Base-by-base conservation (phyloP, 2,888 invertebrate genomes). In the Synanthedon andrenaeformis region DNA sequence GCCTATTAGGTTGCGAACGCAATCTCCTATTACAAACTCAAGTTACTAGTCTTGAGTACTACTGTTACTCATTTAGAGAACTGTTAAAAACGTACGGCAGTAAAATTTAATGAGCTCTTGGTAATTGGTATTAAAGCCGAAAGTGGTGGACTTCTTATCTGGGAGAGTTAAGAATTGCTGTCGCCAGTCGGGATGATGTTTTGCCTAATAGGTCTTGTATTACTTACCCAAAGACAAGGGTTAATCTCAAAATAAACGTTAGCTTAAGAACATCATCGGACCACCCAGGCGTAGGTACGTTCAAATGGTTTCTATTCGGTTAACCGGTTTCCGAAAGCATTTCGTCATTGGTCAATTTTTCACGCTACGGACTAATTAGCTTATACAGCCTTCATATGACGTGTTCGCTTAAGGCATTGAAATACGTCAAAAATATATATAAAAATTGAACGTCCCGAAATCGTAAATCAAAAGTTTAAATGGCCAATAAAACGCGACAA, bases 1-100 rank as follows among this genome's bases (percentile, higher is more conserved):
- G 68, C 70, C 74, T 77, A 75, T 74, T 76, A 74, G 72, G 72
- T 77, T 76, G 73, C 79, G 66, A 61, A 10, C 42, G 35, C 49
- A 42, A 42, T 13, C 67, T 79, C 76, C 64, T 67, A 63, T 77
- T 79, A 72, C 77, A 61, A 66, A 70, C 74, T 74, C 72, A 63
- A 69, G 72, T 75, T 77, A 74, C 62, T 64, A 66, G 60, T 60
- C 69, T 66, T 54, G 63, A 69, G 63, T 64, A 67, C 67, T 73
- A 67, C 64, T 69, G 71, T 76, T 75, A 73, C 74, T 73, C 71
- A 70, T 52, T 54, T 35, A 50, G 56, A 54, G 58, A 58, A 56
- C 51, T 61, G 66, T 35, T 35, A 67, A 66, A 49, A 49, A 17
- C 49, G 13, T 14, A 14, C 13, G 10, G 23, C 51, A 50, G 48